Percentiles rank a stretch among this genome's conserved stretches.
Evolutionary conservation across 2,797 vertebrate species (phyloP).

Genomic region (Acipenser oxyrinchus): DNA sequence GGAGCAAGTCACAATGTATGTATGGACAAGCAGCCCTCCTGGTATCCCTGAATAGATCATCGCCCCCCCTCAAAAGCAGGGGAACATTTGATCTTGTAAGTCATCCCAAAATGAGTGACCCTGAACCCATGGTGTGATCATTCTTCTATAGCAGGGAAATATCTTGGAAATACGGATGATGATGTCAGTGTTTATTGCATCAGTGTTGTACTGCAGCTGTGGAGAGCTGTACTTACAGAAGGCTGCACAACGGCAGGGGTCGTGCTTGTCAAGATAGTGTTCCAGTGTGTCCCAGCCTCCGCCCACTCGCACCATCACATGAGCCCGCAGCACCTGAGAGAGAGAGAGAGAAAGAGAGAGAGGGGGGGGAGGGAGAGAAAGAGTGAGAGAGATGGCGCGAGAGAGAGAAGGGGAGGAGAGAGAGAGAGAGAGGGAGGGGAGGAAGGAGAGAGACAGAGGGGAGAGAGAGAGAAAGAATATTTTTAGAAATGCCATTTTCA

Average conservation of each 20-base stretch:
- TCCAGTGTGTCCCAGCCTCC: constrained; percentile 96
- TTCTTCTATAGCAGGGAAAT: too few species aligned
- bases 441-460: background rate
- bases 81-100: too few species aligned
- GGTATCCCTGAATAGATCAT: too few species aligned
- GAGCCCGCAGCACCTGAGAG: constrained; percentile 82
- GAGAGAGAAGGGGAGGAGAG: background rate
- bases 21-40: too few species aligned
- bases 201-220: too few species aligned
- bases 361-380: constrained; percentile 16
- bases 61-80: too few species aligned
- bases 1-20: too few species aligned
- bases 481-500: constrained; percentile 15
- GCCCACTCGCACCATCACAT: constrained; percentile 95
- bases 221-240: constrained; percentile 56
- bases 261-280: constrained; percentile 95
- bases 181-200: too few species aligned
- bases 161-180: too few species aligned
- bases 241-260: constrained; percentile 84
- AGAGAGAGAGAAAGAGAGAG: constrained; percentile 9
- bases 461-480: too few species aligned
- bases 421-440: constrained; percentile 13
- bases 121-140: too few species aligned
- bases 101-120: too few species aligned
- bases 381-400: constrained; percentile 25